Base-by-base conservation (phyloP, 2,797 vertebrate genomes). In the Acanthornis magna region DNA sequence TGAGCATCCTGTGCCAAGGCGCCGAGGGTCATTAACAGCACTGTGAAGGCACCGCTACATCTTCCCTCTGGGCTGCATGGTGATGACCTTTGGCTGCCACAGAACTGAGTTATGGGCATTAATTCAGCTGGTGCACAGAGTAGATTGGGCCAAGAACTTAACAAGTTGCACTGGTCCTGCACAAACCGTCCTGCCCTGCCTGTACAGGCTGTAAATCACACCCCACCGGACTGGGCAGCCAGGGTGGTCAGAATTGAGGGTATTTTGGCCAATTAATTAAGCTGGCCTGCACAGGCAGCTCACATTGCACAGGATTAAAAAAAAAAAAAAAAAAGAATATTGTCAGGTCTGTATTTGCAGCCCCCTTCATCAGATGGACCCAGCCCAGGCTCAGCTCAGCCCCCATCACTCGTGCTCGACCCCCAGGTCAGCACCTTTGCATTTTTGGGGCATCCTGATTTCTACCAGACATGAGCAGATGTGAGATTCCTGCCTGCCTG, bases 261-360 rank as follows among this genome's bases (percentile, higher is more conserved):
- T 11, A 3, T 53, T n/a, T n/a, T 25, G 58, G 50, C 5, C n/a
- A 75, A 50, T 4, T 27, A 9, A 7, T 32, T 6, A 27, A 42
- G 45, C n/a, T 68, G 88, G 84, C 91, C 90, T 91, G 95, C 34
- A 43, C 27, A 77, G 23, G 55, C 54, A 34, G 45, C n/a, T 68
- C 3, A 2, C 3, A 0, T 3, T n/a, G 30, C 30, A 13, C 0
- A 15, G 6, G 7, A 36, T 20, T 36, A 36, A 36, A 36, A 36
- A 36, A 18, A 43, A 48, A 54, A 36, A 19, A 7, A 45, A 45
- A 45, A 54, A 23, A 5, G 7, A 53, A 43, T 7, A 27, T 17
- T 26, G 8, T 30, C 9, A 62, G 53, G 30, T 51, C 25, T 67
- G 58, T 40, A 9, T 54, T 36, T 57, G 19, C 40, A 65, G 50